A percentile compares a stretch with the other conserved stretches of the same genome.
Evolutionary conservation across 2,797 vertebrate species (phyloP).

Genomic region (Oreochromis mossambicus): DNA sequence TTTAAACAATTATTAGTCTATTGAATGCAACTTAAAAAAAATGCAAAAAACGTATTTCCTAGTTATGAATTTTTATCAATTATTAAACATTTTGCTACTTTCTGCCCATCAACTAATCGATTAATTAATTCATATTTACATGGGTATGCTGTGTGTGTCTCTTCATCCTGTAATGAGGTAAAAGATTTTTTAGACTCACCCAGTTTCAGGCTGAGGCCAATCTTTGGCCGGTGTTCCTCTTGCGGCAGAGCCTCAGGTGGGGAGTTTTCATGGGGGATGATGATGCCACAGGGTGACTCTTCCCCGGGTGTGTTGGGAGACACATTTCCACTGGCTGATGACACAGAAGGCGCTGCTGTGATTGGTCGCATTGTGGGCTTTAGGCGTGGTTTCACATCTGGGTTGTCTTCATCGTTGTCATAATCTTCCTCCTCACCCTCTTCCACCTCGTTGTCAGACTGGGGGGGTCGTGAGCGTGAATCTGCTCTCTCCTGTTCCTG

Average conservation of each 20-base stretch:
- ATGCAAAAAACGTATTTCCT: not conserved
- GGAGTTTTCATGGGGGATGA: constrained; percentile 98
- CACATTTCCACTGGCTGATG: constrained; percentile 90
- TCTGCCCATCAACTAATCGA: not conserved
- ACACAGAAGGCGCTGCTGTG: constrained; percentile 91
- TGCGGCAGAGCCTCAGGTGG: constrained; percentile 89
- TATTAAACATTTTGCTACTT: not conserved
- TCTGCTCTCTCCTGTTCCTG: constrained; percentile 73
- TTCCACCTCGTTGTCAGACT: constrained; percentile 77
- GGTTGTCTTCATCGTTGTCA: constrained; percentile 83
- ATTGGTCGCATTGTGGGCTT: constrained; percentile 96
- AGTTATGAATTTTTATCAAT: not conserved
- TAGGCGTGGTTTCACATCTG: constrained; percentile 87
- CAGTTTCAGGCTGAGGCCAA: constrained; percentile 95
- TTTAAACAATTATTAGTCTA: not conserved
- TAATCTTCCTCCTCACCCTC: constrained; percentile 74
- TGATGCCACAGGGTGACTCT: constrained; percentile 97
- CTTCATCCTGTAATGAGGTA: not conserved
- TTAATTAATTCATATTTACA: not conserved
- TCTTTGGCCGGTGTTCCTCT: constrained; percentile 93
- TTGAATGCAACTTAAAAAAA: not conserved
- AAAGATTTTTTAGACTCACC: constrained; percentile 63
- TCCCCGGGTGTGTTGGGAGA: constrained; percentile 93
- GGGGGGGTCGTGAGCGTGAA: constrained; percentile 73
- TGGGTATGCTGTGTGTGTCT: not conserved